Evolutionary conservation across 2,888 invertebrate genomes (phyloP).

Genomic region (Scaeva pyrastri): DNA sequence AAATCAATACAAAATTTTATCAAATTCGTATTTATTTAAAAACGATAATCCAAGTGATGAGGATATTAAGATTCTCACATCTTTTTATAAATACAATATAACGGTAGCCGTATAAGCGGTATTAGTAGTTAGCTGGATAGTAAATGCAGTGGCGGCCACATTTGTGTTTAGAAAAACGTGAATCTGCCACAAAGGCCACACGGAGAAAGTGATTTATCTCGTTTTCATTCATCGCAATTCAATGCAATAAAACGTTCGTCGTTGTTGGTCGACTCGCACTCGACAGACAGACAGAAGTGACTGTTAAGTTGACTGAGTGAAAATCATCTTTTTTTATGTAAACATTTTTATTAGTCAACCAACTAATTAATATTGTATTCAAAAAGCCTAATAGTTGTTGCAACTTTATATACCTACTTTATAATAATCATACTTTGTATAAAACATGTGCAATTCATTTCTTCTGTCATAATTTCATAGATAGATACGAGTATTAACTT

Average conservation of each 20-base stretch:
- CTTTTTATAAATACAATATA: conserved; percentile 54
- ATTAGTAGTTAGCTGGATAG: not conserved
- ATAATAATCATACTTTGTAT: not conserved
- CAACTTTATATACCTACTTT: too few relatives aligned
- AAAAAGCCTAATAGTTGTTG: conserved; percentile 18
- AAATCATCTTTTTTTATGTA: conserved; percentile 69
- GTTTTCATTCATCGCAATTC: conserved; percentile 30
- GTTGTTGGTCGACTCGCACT: not conserved
- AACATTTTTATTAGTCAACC: conserved; percentile 39
- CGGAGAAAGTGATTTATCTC: conserved; percentile 68
- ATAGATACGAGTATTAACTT: not conserved
- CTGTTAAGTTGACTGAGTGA: conserved; percentile 26
- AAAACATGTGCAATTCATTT: not conserved
- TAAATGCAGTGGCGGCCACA: not conserved
- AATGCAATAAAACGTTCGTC: conserved; percentile 7
- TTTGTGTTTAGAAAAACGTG: conserved; percentile 19
- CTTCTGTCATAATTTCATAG: conserved; percentile 26
- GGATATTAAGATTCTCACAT: conserved; percentile 60
- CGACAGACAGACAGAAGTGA: not conserved
- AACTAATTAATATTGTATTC: conserved; percentile 47
- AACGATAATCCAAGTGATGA: conserved; percentile 36
- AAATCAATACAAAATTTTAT: not conserved
- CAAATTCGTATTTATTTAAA: conserved; percentile 7
- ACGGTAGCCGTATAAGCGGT: conserved; percentile 40
- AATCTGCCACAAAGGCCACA: conserved; percentile 50